Base-by-base conservation (phyloP, 2,797 vertebrate genomes). In the Emys orbicularis region DNA sequence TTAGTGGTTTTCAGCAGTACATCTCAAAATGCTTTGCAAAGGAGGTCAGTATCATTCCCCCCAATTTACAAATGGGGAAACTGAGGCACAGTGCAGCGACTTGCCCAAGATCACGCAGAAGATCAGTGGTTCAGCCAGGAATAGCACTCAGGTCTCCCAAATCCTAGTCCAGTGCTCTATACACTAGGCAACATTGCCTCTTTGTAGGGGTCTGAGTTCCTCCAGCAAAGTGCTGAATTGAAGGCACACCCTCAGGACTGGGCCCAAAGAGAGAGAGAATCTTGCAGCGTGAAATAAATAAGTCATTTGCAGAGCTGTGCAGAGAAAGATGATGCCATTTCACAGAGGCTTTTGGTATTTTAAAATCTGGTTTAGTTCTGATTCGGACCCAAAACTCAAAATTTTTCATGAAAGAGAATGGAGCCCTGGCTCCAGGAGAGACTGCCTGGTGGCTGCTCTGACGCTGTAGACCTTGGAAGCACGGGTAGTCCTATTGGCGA, bases 191-290 rank as follows among this genome's bases (percentile, higher is more conserved):
- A 0, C 2, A 4, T 2, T 27, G 7, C n/a, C 5, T 54, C 15
- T 19, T 13, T 81, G 29, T 13, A 49, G 61, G 34, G 23, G 59
- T 12, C 10, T 0, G 0, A 25, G 34, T 0, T 85, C 23, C 12
- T 85, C 19, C 37, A 13, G 9, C 16, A 27, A 41, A 2, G 0
- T 10, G 1, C 0, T 0, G 0, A 37, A 56, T 4, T 10, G 25
- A 81, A 52, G 21, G 5, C 12, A 19, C 0, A 0, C 8, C 41
- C 31, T 49, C 29, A 12, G 25, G 31, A 31, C 6, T 79, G 44
- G 10, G 37, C 1, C 4, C 37, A 65, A 76, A 44, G 37, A 76
- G 47, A 34, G 54, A 79, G 81, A 19, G 83, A 5, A 2, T 1
- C 18, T 72, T 19, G 37, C 47, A 44, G 2, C 1, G 5, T 21